Evolutionary conservation across 1,140 invertebrate genomes (phyloP).

Genomic region (Nylanderia fulva): DNA sequence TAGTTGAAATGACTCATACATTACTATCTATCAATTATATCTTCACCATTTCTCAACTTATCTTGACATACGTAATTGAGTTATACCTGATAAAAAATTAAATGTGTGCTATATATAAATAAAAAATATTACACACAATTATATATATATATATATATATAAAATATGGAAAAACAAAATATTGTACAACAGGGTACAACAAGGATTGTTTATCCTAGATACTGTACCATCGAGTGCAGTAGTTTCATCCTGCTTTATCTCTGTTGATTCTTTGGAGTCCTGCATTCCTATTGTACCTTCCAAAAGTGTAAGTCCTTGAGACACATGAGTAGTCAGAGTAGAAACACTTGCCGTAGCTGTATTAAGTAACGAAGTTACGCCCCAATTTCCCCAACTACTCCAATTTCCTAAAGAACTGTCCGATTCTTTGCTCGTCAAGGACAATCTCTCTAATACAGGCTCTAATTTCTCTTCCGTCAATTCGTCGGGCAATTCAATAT

Average conservation of each 20-base stretch:
- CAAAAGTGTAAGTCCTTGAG: constrained; percentile 91
- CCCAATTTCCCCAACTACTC: constrained; percentile 89
- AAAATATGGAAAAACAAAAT: background rate
- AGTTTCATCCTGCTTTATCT: constrained; percentile 80
- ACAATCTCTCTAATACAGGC: constrained; percentile 73
- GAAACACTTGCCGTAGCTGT: constrained; percentile 91
- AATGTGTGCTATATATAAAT: background rate
- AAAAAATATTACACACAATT: too few relatives aligned
- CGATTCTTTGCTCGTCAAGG: constrained; percentile 55
- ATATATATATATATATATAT: background rate
- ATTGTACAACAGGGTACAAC: too few relatives aligned
- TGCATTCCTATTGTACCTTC: constrained; percentile 92
- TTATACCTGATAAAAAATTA: background rate
- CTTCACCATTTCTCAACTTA: too few relatives aligned
- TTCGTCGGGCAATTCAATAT: constrained; percentile 77
- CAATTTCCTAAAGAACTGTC: constrained; percentile 80
- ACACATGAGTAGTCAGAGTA: constrained; percentile 92
- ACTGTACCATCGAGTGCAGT: constrained; percentile 52
- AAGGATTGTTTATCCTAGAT: background rate
- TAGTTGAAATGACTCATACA: background rate
- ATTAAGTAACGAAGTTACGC: constrained; percentile 90
- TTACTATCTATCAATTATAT: background rate
- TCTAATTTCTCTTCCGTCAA: constrained; percentile 75
- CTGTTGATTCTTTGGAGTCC: constrained; percentile 84
- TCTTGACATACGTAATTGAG: background rate